Percentiles rank a stretch among this genome's conserved stretches.
These are phyloP conservation scores for Halichoerus grypus DNA, from an alignment of 2,113 vertebrate species.

Conservation along the genomic window DNA sequence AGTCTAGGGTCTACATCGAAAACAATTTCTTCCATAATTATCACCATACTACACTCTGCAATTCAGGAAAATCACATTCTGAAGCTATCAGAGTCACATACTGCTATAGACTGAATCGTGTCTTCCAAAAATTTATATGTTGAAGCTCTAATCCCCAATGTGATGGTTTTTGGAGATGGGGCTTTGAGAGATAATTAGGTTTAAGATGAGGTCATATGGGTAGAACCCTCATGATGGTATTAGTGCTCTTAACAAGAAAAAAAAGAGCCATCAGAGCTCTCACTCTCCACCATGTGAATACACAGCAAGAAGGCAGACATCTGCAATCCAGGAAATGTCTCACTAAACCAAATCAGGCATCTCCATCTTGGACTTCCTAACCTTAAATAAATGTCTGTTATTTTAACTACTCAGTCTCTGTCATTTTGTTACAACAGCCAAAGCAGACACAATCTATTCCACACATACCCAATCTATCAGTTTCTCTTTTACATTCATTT, in stretches of 20 bases:
- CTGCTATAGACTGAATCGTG: background rate
- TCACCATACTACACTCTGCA: background rate
- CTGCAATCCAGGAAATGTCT: background rate
- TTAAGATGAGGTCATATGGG: background rate
- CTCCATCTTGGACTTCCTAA: background rate
- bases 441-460: background rate
- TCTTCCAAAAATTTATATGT: background rate
- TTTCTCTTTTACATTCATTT: background rate
- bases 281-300: background rate
- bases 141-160: background rate
- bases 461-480: background rate
- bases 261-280: background rate
- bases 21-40: background rate
- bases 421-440: background rate
- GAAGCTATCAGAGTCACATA: background rate
- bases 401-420: background rate
- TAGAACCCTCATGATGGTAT: background rate
- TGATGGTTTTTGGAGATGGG: background rate
- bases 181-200: background rate
- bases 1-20: background rate
- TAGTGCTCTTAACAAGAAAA: background rate
- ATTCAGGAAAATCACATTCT: background rate
- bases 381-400: background rate
- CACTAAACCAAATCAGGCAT: background rate
- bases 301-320: background rate